Evolutionary conservation across 2,888 invertebrate species (phyloP).

Genomic region (Apocheima hispidaria): DNA sequence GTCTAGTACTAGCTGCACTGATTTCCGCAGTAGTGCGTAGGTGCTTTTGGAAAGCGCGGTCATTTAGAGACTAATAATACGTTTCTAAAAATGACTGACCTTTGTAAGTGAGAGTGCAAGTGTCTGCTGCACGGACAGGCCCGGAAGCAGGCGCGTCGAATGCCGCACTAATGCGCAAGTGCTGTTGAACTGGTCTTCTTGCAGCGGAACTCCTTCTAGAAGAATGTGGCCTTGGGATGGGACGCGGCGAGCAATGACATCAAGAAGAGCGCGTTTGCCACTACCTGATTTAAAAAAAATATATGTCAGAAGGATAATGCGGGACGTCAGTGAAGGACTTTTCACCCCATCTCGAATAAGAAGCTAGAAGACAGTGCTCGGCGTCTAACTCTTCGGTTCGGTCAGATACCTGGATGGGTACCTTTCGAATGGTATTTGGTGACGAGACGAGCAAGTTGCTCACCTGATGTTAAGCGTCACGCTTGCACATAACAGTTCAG

Average conservation of each 20-base stretch:
- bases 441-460: too few relatives aligned
- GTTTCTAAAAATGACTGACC: too few relatives aligned
- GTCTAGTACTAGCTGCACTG: constrained; percentile 93
- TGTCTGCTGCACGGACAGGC: constrained; percentile 95
- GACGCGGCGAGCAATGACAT: constrained; percentile 94
- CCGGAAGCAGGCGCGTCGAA: constrained; percentile 93
- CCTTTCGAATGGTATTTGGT: too few relatives aligned
- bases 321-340: too few relatives aligned
- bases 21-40: constrained; percentile 95
- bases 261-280: constrained; percentile 97
- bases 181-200: constrained; percentile 92
- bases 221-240: constrained; percentile 95
- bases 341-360: too few relatives aligned
- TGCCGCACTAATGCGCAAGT: constrained; percentile 96
- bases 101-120: constrained; percentile 92
- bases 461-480: too few relatives aligned
- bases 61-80: too few relatives aligned
- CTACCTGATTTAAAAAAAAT: constrained; percentile 88
- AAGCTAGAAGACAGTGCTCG: too few relatives aligned
- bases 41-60: constrained; percentile 95
- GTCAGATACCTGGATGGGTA: too few relatives aligned
- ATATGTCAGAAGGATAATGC: not conserved
- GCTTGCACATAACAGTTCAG: too few relatives aligned
- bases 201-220: constrained; percentile 94
- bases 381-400: too few relatives aligned